These are phyloP conservation scores for Tetragnatha montana DNA, from an alignment of 2,888 invertebrate genomes.

Conservation along the genomic window DNA sequence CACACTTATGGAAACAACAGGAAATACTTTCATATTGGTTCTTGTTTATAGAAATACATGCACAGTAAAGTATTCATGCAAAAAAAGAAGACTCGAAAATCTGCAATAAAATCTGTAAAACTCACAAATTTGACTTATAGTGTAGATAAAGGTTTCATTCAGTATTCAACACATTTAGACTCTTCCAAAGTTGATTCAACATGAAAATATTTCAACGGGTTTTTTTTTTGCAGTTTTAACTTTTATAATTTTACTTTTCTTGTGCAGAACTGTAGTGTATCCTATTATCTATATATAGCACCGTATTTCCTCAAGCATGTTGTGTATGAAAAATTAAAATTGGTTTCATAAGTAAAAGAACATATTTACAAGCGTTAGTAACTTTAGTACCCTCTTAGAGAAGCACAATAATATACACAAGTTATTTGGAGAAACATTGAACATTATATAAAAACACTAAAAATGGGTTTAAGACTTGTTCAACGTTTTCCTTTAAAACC, in stretches of 20 bases:
- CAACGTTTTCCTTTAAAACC: no score
- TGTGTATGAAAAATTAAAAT: background rate
- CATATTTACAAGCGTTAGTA: background rate
- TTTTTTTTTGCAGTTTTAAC: no score
- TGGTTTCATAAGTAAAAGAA: background rate
- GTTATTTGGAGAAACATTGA: background rate
- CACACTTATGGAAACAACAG: background rate
- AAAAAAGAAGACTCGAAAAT: no score
- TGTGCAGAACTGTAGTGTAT: background rate
- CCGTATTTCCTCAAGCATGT: background rate
- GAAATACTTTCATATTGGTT: background rate
- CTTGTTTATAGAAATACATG: background rate
- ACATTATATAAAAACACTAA: no score
- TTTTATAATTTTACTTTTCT: no score
- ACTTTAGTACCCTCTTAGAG: background rate
- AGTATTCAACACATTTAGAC: no score
- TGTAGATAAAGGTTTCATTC: no score
- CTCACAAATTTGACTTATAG: no score
- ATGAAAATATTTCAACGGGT: no score
- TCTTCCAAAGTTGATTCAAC: no score
- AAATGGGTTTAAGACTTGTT: no score
- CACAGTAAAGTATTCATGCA: background rate
- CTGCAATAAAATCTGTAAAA: no score
- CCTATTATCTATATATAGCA: background rate
- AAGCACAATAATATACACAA: background rate